A percentile compares a stretch with the other conserved stretches of the same genome.
phyloP scores from a whole-genome alignment of 2,888 invertebrate genomes.

The Acheta domesticus region DNA sequence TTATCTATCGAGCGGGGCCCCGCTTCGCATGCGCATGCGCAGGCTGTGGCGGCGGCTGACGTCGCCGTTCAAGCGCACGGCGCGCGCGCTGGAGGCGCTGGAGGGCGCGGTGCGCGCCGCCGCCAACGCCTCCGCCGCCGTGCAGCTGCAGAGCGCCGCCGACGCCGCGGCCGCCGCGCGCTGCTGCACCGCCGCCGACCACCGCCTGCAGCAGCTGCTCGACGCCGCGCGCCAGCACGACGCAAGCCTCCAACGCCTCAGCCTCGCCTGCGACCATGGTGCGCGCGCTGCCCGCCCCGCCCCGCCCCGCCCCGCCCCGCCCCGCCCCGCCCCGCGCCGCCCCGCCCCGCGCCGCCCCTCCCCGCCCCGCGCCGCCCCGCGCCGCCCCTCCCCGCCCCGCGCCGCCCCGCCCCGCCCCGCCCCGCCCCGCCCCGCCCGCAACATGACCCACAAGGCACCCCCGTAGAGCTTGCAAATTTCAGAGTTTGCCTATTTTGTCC shows the following conservation, averaged over 20 bases:
- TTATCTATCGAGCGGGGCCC: too few species aligned
- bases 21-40: background rate
- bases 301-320: too few species aligned
- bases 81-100: slow-evolving; percentile 44
- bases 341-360: too few species aligned
- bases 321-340: too few species aligned
- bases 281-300: too few species aligned
- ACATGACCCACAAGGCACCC: too few species aligned
- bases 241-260: background rate
- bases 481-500: too few species aligned
- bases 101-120: slow-evolving; percentile 44
- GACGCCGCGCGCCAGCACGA: background rate
- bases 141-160: slow-evolving; percentile 44
- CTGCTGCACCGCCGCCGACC: slow-evolving; percentile 24
- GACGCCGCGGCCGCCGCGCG: slow-evolving; percentile 37
- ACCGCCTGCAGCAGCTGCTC: background rate
- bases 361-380: too few species aligned
- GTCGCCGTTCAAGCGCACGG: slow-evolving; percentile 42
- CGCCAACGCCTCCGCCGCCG: slow-evolving; percentile 38
- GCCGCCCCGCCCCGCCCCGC: too few species aligned
- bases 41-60: slow-evolving; percentile 42
- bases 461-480: too few species aligned
- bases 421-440: too few species aligned
- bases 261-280: background rate
- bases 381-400: too few species aligned